Evolutionary conservation across 2,888 invertebrate genomes (phyloP).

Genomic region (Noctua janthe): DNA sequence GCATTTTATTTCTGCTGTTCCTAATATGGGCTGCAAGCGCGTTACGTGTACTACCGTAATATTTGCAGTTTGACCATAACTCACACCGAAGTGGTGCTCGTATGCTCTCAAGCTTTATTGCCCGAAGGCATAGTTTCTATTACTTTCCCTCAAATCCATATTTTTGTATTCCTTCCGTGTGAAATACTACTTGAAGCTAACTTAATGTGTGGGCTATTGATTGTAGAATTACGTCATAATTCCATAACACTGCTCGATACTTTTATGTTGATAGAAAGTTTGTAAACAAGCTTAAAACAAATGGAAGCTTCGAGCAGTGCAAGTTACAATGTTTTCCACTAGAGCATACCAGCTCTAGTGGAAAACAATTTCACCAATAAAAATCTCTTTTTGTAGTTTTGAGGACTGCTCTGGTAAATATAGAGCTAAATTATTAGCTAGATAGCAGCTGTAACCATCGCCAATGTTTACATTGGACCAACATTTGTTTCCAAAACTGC

Average conservation of each 20-base stretch:
- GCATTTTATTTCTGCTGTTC: neutral
- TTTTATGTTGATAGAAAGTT: neutral
- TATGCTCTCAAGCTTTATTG: constrained; percentile 16
- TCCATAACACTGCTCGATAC: neutral
- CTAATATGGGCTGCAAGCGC: constrained; percentile 4
- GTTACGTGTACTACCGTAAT: constrained; percentile 32
- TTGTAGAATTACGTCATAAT: neutral
- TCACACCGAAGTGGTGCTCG: constrained; percentile 37
- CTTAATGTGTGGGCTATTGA: constrained; percentile 6
- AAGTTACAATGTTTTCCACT: neutral
- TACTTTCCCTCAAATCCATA: constrained; percentile 53
- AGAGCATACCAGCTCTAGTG: neutral
- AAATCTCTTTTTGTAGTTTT: neutral
- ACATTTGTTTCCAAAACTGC: neutral
- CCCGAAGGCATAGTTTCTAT: constrained; percentile 41
- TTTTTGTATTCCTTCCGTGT: constrained; percentile 50
- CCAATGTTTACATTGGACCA: neutral
- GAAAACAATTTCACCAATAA: neutral
- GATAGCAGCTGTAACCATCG: neutral
- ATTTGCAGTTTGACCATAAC: constrained; percentile 29
- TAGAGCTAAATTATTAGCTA: neutral
- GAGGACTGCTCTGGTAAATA: neutral
- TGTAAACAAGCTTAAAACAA: neutral
- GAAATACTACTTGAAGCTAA: constrained; percentile 19
- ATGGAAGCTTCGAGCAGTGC: neutral